Conservation (phyloP, 2,888 invertebrate species). For the Nemoura dubitans region DNA sequence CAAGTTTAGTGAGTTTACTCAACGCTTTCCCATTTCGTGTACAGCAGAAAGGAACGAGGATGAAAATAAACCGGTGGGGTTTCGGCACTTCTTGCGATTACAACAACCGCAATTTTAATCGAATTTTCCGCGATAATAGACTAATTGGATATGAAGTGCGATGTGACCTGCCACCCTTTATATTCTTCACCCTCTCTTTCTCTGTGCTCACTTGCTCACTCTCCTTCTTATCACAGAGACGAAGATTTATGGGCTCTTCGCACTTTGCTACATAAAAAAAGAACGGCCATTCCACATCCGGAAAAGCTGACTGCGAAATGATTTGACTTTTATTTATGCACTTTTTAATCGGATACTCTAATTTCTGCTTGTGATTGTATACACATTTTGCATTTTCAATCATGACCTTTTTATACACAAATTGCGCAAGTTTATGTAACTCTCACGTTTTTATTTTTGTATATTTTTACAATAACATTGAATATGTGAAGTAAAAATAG, state of each 20-base stretch:
- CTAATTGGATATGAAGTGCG: slow-evolving; percentile 7
- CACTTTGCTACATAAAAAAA: not conserved
- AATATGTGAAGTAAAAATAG: too few relatives aligned
- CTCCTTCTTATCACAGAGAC: not conserved
- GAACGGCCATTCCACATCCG: not conserved
- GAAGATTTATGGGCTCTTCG: not conserved
- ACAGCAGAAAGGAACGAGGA: not conserved
- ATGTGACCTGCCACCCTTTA: not conserved
- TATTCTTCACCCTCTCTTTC: not conserved
- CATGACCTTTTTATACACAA: not conserved
- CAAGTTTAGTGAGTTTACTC: not conserved
- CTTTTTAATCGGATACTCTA: not conserved
- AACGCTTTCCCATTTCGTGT: not conserved
- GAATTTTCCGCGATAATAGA: slow-evolving; percentile 7
- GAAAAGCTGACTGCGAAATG: not conserved
- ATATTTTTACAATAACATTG: too few relatives aligned
- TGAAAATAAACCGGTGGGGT: not conserved
- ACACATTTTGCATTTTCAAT: not conserved
- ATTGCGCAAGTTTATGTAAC: not conserved
- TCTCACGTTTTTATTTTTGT: too few relatives aligned
- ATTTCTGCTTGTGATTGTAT: not conserved
- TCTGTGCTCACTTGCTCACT: not conserved
- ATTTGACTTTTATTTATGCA: not conserved
- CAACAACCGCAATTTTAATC: slow-evolving; percentile 7
- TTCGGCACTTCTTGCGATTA: not conserved